These are phyloP conservation scores for Plestiodon gilberti DNA, from an alignment of 2,113 vertebrate genomes.

Conservation along the genomic window DNA sequence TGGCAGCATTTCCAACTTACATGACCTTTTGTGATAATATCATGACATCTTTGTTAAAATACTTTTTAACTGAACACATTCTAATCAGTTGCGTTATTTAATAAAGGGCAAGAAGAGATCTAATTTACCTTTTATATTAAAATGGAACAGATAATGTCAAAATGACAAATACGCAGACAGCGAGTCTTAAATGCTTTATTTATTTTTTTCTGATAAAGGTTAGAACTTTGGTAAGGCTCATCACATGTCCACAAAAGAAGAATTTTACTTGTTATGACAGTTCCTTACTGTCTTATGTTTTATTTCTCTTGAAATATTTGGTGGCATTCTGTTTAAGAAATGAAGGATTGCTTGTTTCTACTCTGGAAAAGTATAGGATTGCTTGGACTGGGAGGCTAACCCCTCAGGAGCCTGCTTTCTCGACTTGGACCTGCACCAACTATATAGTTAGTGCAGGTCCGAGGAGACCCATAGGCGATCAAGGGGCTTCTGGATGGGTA, in stretches of 20 bases:
- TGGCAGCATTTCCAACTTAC: not conserved
- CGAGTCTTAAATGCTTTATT: not conserved
- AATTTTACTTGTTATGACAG: not conserved
- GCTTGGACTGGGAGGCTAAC: not conserved
- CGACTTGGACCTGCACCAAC: no score
- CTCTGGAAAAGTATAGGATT: not conserved
- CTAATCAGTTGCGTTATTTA: constrained; percentile 24
- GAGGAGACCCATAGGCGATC: no score
- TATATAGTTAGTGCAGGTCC: no score
- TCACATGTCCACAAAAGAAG: constrained; percentile 11
- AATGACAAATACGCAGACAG: constrained; percentile 16
- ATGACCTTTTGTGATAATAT: constrained; percentile 6
- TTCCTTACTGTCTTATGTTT: not conserved
- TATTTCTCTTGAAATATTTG: not conserved
- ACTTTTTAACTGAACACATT: constrained; percentile 14
- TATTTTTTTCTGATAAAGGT: constrained; percentile 1
- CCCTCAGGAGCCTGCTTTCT: no score
- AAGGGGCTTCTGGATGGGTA: no score
- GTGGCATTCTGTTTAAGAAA: not conserved
- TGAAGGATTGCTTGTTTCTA: not conserved
- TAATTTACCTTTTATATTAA: constrained; percentile 21
- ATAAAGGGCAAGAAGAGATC: constrained; percentile 18
- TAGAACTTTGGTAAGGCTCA: constrained; percentile 9
- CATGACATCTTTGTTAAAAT: constrained; percentile 15
- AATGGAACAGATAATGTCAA: constrained; percentile 19